These are phyloP conservation scores for Pterocles burchelli DNA, from an alignment of 2,113 vertebrate genomes.

Conservation along the genomic window DNA sequence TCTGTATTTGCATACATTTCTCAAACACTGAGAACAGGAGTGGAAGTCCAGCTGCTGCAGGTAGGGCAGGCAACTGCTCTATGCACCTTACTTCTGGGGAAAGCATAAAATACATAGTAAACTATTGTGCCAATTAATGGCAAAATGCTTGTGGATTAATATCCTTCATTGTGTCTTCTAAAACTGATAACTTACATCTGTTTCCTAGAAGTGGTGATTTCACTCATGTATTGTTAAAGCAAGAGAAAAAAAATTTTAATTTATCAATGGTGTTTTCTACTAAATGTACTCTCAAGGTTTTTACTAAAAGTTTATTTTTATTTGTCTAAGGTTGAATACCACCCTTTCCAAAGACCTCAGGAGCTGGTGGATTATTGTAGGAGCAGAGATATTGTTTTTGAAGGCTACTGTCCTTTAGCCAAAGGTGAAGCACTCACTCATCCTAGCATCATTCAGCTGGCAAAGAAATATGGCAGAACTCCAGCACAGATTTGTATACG, in stretches of 20 bases:
- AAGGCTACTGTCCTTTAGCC: conserved; percentile 81
- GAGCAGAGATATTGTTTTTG: conserved; percentile 75
- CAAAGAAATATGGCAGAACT: conserved; percentile 74
- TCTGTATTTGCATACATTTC: neutral
- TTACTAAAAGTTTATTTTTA: neutral
- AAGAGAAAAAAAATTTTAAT: neutral
- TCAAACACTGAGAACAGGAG: neutral
- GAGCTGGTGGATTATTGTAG: conserved; percentile 75
- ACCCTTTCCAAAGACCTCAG: conserved; percentile 82
- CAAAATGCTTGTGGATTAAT: neutral
- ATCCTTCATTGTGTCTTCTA: neutral
- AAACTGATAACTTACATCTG: neutral
- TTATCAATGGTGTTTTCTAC: neutral
- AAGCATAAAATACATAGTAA: neutral
- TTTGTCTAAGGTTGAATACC: conserved; percentile 75
- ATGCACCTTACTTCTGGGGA: neutral
- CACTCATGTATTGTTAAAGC: neutral
- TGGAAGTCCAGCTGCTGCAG: neutral
- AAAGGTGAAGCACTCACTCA: conserved; percentile 75
- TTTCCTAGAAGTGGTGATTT: neutral
- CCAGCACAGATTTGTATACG: conserved; percentile 80
- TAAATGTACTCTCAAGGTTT: neutral
- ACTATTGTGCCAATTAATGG: neutral
- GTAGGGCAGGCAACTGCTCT: neutral
- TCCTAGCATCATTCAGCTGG: conserved; percentile 67